These are phyloP conservation scores for Cheirogaleus medius DNA, from an alignment of 2,113 vertebrate genomes.

Conservation along the genomic window DNA sequence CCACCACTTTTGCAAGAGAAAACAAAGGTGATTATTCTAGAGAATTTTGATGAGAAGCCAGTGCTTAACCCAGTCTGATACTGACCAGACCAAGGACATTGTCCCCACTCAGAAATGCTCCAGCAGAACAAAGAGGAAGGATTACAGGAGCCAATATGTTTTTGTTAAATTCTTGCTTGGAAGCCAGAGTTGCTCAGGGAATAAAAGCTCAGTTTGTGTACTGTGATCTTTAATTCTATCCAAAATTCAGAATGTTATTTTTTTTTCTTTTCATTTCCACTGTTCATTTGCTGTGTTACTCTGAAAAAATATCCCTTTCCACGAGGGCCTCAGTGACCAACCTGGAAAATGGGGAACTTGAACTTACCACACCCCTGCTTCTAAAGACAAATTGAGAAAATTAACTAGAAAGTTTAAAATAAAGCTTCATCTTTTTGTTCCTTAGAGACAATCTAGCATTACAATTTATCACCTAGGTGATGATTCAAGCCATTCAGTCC, in stretches of 20 bases:
- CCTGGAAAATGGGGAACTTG: conserved; percentile 26
- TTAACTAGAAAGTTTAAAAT: conserved; percentile 4
- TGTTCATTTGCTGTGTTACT: neutral
- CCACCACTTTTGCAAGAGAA: neutral
- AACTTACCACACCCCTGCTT: neutral
- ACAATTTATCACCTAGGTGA: conserved; percentile 54
- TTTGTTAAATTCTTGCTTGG: conserved; percentile 57
- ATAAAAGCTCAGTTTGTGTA: conserved; percentile 32
- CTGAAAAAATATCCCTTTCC: neutral
- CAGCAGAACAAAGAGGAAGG: neutral
- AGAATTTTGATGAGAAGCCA: neutral
- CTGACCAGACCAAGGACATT: neutral
- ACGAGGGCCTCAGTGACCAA: conserved; percentile 16
- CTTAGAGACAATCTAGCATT: neutral
- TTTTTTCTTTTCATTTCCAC: neutral
- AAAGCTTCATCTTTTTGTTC: neutral
- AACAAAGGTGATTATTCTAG: neutral
- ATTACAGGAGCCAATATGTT: neutral
- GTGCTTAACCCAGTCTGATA: neutral
- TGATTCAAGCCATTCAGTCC: neutral
- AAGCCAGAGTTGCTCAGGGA: conserved; percentile 33
- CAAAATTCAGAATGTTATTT: conserved; percentile 18
- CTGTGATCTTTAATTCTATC: neutral
- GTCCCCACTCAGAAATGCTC: neutral
- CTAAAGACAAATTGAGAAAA: conserved; percentile 6